phyloP scores from a whole-genome alignment of 2,113 vertebrate genomes.

The Charadrius vociferus region DNA sequence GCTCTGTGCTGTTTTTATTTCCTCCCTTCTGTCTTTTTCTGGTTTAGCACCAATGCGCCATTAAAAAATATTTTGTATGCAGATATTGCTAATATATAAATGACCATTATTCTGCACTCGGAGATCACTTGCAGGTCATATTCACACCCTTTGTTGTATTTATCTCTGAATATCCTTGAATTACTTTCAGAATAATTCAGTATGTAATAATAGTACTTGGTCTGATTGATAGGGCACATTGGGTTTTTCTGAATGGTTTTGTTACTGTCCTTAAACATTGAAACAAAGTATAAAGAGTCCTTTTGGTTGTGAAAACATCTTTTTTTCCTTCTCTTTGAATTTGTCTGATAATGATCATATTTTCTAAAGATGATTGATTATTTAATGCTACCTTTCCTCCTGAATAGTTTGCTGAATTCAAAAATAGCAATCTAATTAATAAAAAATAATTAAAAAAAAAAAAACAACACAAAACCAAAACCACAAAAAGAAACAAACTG shows the following conservation, averaged over 20 bases:
- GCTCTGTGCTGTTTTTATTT: background rate
- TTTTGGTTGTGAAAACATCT: background rate
- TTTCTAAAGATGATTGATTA: background rate
- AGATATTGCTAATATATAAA: no score
- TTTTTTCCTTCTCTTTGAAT: background rate
- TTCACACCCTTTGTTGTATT: background rate
- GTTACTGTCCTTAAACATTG: background rate
- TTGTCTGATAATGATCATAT: background rate
- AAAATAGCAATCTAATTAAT: background rate
- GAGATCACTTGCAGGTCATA: no score
- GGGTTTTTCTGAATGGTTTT: background rate
- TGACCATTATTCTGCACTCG: rapidly evolving
- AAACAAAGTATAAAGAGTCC: background rate
- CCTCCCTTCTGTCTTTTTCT: background rate
- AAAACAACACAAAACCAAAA: background rate
- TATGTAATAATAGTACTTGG: background rate
- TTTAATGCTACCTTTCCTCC: background rate
- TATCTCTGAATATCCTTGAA: background rate
- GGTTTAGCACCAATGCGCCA: background rate
- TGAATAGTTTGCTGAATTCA: background rate
- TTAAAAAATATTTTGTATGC: background rate
- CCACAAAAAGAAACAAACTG: background rate
- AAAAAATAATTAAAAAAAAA: no score
- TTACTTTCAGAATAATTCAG: background rate
- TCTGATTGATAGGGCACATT: background rate